Evolutionary conservation across 2,797 vertebrate genomes (phyloP).

Genomic region (Vultur gryphus): DNA sequence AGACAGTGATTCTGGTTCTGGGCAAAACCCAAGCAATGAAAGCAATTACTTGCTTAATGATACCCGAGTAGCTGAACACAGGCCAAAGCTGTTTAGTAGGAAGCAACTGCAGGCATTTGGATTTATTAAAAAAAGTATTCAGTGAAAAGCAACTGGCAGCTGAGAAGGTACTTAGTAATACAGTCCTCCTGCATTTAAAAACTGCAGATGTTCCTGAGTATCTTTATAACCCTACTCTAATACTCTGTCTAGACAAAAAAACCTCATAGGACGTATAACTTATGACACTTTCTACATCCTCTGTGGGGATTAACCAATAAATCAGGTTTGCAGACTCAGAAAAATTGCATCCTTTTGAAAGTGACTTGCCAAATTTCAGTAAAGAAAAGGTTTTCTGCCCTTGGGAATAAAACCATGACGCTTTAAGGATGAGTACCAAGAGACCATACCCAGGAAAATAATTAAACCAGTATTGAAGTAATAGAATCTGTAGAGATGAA

Average conservation of each 20-base stretch:
- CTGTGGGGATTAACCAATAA: constrained; percentile 51
- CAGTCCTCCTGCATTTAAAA: not conserved
- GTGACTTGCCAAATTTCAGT: constrained; percentile 33
- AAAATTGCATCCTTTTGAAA: constrained; percentile 25
- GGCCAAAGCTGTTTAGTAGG: not conserved
- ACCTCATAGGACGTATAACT: constrained; percentile 26
- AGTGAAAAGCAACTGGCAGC: not conserved
- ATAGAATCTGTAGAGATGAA: not conserved
- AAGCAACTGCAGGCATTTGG: not conserved
- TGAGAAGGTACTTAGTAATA: constrained; percentile 25
- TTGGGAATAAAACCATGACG: not conserved
- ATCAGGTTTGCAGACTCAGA: constrained; percentile 48
- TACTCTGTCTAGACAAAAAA: constrained; percentile 70
- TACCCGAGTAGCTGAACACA: not conserved
- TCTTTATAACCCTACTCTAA: constrained; percentile 35
- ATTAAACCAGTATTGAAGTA: not conserved
- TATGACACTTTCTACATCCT: constrained; percentile 38
- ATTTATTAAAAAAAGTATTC: not conserved
- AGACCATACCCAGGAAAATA: not conserved
- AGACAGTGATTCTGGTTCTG: not conserved
- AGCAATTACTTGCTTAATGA: not conserved
- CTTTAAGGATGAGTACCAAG: not conserved
- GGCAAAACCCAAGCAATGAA: not conserved
- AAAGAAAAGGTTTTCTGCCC: not conserved
- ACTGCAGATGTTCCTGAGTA: constrained; percentile 37